Evolutionary conservation across 2,888 invertebrate species (phyloP).

Genomic region (Agelastica alni): DNA sequence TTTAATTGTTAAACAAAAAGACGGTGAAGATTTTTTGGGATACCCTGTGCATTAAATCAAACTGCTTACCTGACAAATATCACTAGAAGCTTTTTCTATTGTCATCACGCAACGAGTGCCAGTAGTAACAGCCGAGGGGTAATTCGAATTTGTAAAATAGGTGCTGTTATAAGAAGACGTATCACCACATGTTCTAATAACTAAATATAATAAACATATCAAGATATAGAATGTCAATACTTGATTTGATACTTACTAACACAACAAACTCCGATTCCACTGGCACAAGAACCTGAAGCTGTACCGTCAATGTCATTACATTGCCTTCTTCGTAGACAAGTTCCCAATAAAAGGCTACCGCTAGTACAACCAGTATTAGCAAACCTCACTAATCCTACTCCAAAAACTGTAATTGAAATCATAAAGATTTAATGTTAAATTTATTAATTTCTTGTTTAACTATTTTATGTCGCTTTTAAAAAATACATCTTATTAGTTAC

Average conservation of each 20-base stretch:
- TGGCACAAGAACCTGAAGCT: conserved; percentile 73
- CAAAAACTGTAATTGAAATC: conserved; percentile 34
- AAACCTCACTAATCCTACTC: conserved; percentile 71
- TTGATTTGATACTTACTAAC: conserved; percentile 76
- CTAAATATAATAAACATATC: conserved; percentile 55
- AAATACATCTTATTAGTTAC: too few species aligned
- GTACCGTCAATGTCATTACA: conserved; percentile 74
- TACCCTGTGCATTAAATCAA: too few species aligned
- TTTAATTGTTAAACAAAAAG: too few species aligned
- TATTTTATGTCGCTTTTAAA: too few species aligned
- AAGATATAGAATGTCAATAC: too few species aligned
- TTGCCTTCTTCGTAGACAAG: conserved; percentile 77
- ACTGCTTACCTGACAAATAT: conserved; percentile 72
- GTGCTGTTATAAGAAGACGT: conserved; percentile 74
- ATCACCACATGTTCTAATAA: conserved; percentile 71
- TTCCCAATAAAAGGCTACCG: conserved; percentile 70
- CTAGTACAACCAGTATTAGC: conserved; percentile 72
- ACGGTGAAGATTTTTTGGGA: too few species aligned
- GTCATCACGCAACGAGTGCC: conserved; percentile 72
- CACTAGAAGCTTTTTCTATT: conserved; percentile 68
- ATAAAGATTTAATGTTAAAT: too few species aligned
- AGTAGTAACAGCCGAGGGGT: conserved; percentile 70
- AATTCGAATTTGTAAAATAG: conserved; percentile 78
- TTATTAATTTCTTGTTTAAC: too few species aligned
- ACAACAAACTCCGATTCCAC: conserved; percentile 78